Percentiles rank a stretch among this genome's conserved stretches.
These are phyloP conservation scores for Xenus cinereus DNA, from an alignment of 2,113 vertebrate species.

Conservation along the genomic window DNA sequence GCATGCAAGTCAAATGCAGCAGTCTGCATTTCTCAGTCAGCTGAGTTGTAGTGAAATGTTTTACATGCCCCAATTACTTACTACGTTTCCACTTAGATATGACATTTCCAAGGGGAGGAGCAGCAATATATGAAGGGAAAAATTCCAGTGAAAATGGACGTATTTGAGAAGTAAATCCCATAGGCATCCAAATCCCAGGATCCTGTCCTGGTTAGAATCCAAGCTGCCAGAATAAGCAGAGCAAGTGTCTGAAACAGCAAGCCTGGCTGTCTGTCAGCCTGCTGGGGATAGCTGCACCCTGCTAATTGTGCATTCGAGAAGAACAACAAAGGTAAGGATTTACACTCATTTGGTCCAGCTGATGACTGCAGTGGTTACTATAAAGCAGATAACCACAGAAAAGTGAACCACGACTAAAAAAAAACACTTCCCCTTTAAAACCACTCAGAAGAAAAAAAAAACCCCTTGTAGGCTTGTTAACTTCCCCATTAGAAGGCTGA, in stretches of 20 bases:
- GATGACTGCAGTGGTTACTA: background rate
- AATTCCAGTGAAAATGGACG: background rate
- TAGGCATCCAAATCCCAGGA: background rate
- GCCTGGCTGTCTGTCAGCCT: background rate
- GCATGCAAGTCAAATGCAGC: background rate
- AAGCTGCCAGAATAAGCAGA: background rate
- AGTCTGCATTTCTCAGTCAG: constrained; percentile 37
- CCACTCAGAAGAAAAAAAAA: background rate
- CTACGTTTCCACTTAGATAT: constrained; percentile 14
- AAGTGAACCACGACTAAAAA: background rate
- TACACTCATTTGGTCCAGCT: background rate
- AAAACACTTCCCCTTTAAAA: background rate
- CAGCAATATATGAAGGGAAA: constrained; percentile 16
- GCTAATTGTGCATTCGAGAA: fast-evolving
- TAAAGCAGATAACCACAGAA: background rate
- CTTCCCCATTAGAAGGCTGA: background rate
- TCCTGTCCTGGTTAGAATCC: background rate
- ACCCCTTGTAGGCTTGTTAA: background rate
- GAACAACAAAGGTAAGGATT: background rate
- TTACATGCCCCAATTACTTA: constrained; percentile 61
- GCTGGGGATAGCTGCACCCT: background rate
- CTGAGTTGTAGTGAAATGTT: constrained; percentile 48
- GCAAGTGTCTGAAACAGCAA: background rate
- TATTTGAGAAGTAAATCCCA: background rate
- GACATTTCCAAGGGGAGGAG: constrained; percentile 25